phyloP scores from a whole-genome alignment of 2,113 vertebrate genomes.

The Agapornis roseicollis region DNA sequence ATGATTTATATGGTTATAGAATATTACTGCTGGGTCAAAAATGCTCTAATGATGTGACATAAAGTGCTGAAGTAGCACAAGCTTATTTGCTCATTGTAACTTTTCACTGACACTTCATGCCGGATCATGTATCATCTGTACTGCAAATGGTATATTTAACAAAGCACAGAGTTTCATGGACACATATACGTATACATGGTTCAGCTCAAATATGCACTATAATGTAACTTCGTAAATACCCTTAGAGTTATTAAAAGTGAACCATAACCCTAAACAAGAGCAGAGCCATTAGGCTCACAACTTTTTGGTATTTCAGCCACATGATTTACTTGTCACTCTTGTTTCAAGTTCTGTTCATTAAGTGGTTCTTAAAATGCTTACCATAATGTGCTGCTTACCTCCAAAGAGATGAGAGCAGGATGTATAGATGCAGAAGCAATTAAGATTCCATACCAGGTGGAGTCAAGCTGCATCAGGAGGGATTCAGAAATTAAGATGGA shows the following conservation, averaged over 20 bases:
- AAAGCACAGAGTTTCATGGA: background rate
- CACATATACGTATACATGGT: background rate
- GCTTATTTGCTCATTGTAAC: background rate
- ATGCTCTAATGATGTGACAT: background rate
- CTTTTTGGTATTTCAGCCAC: background rate
- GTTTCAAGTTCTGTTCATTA: background rate
- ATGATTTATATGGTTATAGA: background rate
- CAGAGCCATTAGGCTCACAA: background rate
- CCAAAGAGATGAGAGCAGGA: background rate
- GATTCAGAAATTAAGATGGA: background rate
- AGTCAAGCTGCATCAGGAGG: background rate
- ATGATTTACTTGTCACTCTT: background rate
- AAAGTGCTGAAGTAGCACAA: background rate
- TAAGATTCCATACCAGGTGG: background rate
- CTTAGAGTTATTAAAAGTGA: background rate
- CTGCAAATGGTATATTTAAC: background rate
- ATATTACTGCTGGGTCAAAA: background rate
- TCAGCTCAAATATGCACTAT: background rate
- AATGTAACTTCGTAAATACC: rapidly evolving
- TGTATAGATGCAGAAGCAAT: background rate
- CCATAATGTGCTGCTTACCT: background rate
- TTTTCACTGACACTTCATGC: background rate
- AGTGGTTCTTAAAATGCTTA: background rate
- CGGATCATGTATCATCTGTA: background rate
- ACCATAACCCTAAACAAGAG: background rate